Evolutionary conservation across 2,888 invertebrate genomes (phyloP).

Genomic region (Diplazon laetatorius): DNA sequence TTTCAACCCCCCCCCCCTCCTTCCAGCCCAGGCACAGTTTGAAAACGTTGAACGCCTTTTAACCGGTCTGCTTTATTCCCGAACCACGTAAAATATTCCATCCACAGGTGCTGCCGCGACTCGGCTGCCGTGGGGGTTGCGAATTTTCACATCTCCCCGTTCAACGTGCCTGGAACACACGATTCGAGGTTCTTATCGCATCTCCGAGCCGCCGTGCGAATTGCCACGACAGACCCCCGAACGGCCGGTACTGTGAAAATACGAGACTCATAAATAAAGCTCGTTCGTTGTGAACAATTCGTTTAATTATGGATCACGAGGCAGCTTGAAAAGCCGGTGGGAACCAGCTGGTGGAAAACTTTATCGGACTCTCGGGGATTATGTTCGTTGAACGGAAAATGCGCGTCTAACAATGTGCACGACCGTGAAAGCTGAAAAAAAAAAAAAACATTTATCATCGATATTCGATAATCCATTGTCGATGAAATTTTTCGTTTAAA

Average conservation of each 20-base stretch:
- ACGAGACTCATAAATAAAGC: too few relatives aligned
- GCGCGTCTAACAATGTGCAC: neutral
- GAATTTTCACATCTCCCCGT: constrained; percentile 42
- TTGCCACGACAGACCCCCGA: neutral
- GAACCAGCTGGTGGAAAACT: neutral
- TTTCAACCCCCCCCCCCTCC: constrained; percentile 2
- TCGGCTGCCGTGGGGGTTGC: neutral
- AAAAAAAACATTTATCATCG: constrained; percentile 16
- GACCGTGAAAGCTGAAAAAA: constrained; percentile 2
- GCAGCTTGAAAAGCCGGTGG: neutral
- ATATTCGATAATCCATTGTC: constrained; percentile 40
- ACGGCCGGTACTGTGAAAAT: too few relatives aligned
- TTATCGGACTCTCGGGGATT: neutral
- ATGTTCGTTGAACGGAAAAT: neutral
- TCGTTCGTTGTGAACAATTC: neutral
- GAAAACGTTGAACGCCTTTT: neutral
- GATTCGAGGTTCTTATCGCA: constrained; percentile 26
- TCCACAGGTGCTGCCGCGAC: constrained; percentile 22
- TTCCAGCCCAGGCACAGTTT: too few relatives aligned
- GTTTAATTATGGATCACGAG: constrained; percentile 35
- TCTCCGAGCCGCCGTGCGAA: neutral
- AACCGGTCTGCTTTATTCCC: too few relatives aligned
- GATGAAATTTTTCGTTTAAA: constrained; percentile 39
- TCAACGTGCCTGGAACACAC: constrained; percentile 29
- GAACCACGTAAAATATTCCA: constrained; percentile 14